Conservation (phyloP, 2,888 invertebrate genomes). For the Ennomos erosarius region DNA sequence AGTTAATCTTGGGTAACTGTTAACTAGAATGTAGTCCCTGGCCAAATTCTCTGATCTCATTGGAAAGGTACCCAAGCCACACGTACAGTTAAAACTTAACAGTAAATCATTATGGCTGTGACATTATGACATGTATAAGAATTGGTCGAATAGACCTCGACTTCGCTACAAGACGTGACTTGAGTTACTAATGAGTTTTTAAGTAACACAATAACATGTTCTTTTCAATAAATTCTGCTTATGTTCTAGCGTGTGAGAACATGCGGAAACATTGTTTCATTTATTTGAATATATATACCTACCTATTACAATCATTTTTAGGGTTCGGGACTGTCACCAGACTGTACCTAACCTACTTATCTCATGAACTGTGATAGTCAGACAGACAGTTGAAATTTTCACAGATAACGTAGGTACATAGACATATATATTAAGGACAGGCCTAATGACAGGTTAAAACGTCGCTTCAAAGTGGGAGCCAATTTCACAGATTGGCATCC, state of each 20-base stretch:
- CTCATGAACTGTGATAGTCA: too few relatives aligned
- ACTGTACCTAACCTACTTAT: too few relatives aligned
- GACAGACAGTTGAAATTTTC: too few relatives aligned
- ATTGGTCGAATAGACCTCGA: conserved; percentile 67
- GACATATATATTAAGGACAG: too few relatives aligned
- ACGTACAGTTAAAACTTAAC: conserved; percentile 51
- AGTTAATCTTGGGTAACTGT: conserved; percentile 23
- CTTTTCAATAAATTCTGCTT: conserved; percentile 48
- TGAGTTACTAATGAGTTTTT: conserved; percentile 58
- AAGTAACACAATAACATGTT: conserved; percentile 47
- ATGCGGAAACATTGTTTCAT: conserved; percentile 27
- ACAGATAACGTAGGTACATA: too few relatives aligned
- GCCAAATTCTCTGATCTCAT: conserved; percentile 36
- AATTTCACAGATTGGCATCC: too few relatives aligned
- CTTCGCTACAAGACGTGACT: conserved; percentile 71
- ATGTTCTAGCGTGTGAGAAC: conserved; percentile 32
- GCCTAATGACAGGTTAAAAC: too few relatives aligned
- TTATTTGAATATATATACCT: not conserved
- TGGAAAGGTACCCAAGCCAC: conserved; percentile 19
- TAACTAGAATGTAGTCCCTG: conserved; percentile 23
- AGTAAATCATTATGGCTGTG: conserved; percentile 62
- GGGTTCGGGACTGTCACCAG: too few relatives aligned
- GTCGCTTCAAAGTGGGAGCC: too few relatives aligned
- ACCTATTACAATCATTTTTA: too few relatives aligned
- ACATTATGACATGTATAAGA: conserved; percentile 69